Percentiles rank a stretch among this genome's conserved stretches.
phyloP scores from a whole-genome alignment of 2,797 vertebrate species.

The Paratrypauchen microcephalus region DNA sequence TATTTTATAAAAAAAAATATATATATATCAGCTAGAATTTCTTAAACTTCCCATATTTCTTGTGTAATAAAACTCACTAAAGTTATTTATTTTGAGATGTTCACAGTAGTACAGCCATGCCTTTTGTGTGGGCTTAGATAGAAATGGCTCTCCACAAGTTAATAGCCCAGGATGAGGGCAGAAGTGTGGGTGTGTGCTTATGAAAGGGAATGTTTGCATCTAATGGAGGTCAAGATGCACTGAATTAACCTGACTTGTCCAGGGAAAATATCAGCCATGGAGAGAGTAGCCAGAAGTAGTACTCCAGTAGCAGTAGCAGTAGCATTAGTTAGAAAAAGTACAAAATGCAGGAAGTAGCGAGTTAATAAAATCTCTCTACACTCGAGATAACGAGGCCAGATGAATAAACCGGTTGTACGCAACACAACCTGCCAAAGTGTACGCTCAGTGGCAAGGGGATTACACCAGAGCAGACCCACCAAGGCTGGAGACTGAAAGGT shows the following conservation, averaged over 20 bases:
- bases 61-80: neutral
- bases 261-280: neutral
- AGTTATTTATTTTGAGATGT: conserved; percentile 1
- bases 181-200: conserved; percentile 2
- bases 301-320: neutral
- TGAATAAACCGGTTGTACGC: no score
- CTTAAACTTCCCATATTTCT: neutral
- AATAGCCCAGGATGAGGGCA: conserved; percentile 3
- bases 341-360: no score
- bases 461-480: no score
- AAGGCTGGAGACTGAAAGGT: no score
- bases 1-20: neutral
- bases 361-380: no score
- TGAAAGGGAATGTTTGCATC: conserved; percentile 11
- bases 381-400: no score
- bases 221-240: conserved; percentile 10
- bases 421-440: no score
- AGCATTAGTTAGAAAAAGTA: no score
- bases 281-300: neutral
- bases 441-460: no score
- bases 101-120: neutral
- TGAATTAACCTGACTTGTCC: neutral
- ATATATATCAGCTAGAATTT: neutral
- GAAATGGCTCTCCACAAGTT: conserved; percentile 19
- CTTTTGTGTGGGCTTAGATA: conserved; percentile 28